A percentile compares a stretch with the other conserved stretches of the same genome.
phyloP scores from a whole-genome alignment of 92 coral and sea anemone species.

The Parazoanthus atlanticus region DNA sequence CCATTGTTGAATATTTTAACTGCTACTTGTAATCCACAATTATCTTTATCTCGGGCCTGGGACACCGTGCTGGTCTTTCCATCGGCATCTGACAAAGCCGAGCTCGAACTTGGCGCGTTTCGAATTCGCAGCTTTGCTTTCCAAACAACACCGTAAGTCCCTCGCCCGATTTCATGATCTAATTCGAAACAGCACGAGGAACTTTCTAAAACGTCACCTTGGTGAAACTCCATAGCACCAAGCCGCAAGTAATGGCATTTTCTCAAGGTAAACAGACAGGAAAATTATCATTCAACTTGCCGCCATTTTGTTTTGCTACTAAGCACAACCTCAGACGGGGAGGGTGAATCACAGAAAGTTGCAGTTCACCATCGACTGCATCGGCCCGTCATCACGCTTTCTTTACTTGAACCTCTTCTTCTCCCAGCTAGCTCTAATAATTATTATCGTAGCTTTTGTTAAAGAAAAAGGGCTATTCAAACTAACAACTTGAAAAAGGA shows the following conservation, averaged over 20 bases:
- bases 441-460: no score
- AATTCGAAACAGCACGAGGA: constrained; percentile 56
- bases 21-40: neutral
- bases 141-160: constrained; percentile 5
- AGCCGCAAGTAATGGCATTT: neutral
- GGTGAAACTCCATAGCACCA: constrained; percentile 48
- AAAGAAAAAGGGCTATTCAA: neutral
- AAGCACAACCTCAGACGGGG: constrained; percentile 1
- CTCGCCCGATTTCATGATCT: constrained; percentile 6
- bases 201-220: constrained; percentile 58
- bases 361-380: no score
- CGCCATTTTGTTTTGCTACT: constrained; percentile 53
- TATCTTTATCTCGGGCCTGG: constrained; percentile 1
- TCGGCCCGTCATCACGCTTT: no score
- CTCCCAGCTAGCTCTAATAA: no score
- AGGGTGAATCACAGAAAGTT: neutral
- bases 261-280: neutral
- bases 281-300: neutral
- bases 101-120: neutral
- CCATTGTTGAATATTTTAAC: constrained; percentile 1
- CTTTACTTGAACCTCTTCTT: neutral
- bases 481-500: neutral
- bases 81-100: neutral
- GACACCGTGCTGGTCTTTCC: neutral
- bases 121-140: constrained; percentile 4